phyloP scores from a whole-genome alignment of 2,113 vertebrate species.

The Oreochromis aureus region DNA sequence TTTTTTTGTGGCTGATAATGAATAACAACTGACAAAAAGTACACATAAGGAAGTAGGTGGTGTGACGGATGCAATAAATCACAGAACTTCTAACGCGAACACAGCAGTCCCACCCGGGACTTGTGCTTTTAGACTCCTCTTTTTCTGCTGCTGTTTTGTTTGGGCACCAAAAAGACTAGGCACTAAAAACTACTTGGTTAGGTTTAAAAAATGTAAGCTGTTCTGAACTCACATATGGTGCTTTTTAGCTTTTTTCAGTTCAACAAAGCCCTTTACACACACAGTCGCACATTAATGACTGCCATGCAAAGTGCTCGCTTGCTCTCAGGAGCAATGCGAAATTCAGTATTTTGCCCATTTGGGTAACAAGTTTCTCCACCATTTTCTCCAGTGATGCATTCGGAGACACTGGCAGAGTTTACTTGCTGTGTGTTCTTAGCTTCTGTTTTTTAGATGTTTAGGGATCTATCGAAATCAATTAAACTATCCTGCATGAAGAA shows the following conservation, averaged over 20 bases:
- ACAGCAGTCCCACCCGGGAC: not conserved
- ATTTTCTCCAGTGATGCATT: not conserved
- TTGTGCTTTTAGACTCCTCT: not conserved
- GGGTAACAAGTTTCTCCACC: not conserved
- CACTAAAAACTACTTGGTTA: not conserved
- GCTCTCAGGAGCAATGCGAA: not conserved
- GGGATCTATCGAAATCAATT: not conserved
- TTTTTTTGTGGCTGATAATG: not conserved
- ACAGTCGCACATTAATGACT: not conserved
- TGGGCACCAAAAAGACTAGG: not conserved
- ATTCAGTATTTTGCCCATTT: not conserved
- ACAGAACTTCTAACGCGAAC: not conserved
- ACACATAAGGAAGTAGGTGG: not conserved
- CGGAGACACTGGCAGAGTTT: not conserved
- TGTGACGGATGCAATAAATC: not conserved
- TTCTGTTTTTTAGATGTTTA: not conserved
- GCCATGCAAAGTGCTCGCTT: not conserved
- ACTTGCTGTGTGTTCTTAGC: not conserved
- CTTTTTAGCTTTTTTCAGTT: not conserved
- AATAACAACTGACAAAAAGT: not conserved
- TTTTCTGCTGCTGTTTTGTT: not conserved
- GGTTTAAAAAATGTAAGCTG: not conserved
- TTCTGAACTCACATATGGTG: not conserved
- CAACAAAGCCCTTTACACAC: not conserved
- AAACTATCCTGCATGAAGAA: not conserved